phyloP scores from a whole-genome alignment of 1,140 invertebrate species.

The Polypedilum pembai region DNA sequence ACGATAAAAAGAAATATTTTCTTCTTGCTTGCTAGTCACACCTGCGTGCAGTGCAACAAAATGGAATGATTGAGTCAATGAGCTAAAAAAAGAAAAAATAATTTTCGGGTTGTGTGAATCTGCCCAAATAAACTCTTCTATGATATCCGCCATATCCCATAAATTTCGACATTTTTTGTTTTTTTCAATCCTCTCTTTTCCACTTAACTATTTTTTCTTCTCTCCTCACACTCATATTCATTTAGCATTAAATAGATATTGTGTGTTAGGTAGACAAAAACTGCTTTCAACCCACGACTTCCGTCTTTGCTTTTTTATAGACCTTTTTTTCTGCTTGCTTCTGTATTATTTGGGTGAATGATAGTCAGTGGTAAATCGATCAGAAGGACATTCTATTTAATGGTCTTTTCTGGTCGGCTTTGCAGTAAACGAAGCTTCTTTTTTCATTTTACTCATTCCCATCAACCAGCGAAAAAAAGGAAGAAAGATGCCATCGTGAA shows the following conservation, averaged over 20 bases:
- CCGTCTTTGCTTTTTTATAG: neutral
- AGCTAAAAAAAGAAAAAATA: too few species aligned
- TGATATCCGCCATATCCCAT: too few species aligned
- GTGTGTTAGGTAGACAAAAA: conserved; percentile 16
- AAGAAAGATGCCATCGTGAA: conserved; percentile 6
- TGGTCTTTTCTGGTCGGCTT: conserved; percentile 16
- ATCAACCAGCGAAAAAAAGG: too few species aligned
- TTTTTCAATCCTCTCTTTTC: neutral
- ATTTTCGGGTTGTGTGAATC: too few species aligned
- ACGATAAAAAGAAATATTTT: neutral
- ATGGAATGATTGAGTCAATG: too few species aligned
- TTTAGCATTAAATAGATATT: conserved; percentile 8
- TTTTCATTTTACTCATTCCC: neutral
- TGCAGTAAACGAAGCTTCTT: neutral
- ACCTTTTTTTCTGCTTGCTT: neutral
- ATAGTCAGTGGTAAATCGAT: conserved; percentile 17
- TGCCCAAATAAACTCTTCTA: too few species aligned
- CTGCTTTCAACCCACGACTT: neutral
- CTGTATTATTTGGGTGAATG: neutral
- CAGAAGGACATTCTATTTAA: conserved; percentile 13
- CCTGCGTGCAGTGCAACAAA: too few species aligned
- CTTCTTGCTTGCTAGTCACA: neutral
- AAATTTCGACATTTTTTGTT: too few species aligned
- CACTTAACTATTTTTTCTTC: neutral
- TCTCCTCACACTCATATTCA: neutral